Conservation (phyloP, 2,113 vertebrate species). For the Sturnira hondurensis region DNA sequence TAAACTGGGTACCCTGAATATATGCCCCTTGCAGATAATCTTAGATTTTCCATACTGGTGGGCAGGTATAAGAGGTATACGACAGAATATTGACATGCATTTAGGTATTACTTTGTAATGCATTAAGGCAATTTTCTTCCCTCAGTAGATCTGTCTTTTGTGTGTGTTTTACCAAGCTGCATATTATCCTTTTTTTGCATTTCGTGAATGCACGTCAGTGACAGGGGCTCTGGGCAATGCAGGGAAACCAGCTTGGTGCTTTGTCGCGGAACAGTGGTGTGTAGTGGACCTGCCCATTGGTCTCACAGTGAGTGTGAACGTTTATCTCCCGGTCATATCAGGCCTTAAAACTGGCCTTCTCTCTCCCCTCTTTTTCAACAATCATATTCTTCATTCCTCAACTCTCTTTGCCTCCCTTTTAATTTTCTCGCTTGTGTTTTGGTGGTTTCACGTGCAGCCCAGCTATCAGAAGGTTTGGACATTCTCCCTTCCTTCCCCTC, state of each 20-base stretch:
- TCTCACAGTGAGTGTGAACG: rapidly evolving
- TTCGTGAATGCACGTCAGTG: neutral
- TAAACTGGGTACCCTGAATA: too few relatives aligned
- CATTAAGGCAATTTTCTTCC: neutral
- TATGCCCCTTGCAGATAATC: neutral
- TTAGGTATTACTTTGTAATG: neutral
- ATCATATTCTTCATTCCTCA: neutral
- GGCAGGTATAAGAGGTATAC: too few relatives aligned
- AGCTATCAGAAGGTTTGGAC: neutral
- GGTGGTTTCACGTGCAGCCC: neutral
- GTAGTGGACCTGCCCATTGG: neutral
- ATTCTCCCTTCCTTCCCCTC: neutral
- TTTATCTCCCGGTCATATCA: neutral
- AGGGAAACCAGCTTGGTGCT: neutral
- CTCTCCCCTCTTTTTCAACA: neutral
- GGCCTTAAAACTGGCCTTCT: neutral
- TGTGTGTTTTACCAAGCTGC: neutral
- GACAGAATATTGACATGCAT: neutral
- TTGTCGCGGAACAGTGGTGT: neutral
- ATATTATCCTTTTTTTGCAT: neutral
- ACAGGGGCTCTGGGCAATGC: neutral
- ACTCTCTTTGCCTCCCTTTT: neutral
- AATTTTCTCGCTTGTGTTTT: neutral
- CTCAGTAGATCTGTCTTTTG: neutral
- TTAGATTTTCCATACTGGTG: neutral